Base-by-base conservation (phyloP, 2,888 invertebrate species). In the Caenorhabditis afra region DNA sequence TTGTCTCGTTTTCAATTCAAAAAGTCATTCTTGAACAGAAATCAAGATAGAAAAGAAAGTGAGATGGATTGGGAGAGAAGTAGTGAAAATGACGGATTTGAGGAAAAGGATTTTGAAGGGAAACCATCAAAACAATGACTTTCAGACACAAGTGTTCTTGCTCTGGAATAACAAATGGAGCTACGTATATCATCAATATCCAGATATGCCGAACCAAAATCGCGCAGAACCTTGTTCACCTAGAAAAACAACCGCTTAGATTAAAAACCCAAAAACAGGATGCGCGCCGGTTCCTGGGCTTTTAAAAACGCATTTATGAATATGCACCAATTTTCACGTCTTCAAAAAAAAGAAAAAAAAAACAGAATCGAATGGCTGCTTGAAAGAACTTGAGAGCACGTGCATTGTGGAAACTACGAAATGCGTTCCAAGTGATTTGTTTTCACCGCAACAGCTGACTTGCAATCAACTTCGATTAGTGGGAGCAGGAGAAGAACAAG, bases 361-460 rank as follows among this genome's bases (percentile, higher is more conserved):
- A 47, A 47, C 8, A 39, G 39, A 39, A 39, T 39, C 11, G 39
- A 7, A 11, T 11, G 39, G n/a, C n/a, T 41, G 12, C 16, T 47
- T 4, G 47, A 47, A 18, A 50, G 23, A 47, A 29, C 7, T 29
- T 29, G 29, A 29, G 29, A 47, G 20, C 16, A 10, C 20, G 8
- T 47, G 5, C 8, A 10, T 53, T 7, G 29, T 16, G 35, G 16
- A 7, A 4, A 41, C 41, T 14, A 11, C 3, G 11, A 41, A 14
- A 3, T 41, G 41, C n/a, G n/a, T n/a, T 29, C 29, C 29, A 7
- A 29, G 29, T 29, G 53, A n/a, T 53, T 53, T 5, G 35, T 35
- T 53, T 29, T 7, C 18, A 16, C n/a, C 29, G 23, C 12, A 55
- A n/a, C 65, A 66, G 65, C 65, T 66, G 65, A 55, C 65, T 35